phyloP scores from a whole-genome alignment of 2,797 vertebrate genomes.

The Botia kubotai region DNA sequence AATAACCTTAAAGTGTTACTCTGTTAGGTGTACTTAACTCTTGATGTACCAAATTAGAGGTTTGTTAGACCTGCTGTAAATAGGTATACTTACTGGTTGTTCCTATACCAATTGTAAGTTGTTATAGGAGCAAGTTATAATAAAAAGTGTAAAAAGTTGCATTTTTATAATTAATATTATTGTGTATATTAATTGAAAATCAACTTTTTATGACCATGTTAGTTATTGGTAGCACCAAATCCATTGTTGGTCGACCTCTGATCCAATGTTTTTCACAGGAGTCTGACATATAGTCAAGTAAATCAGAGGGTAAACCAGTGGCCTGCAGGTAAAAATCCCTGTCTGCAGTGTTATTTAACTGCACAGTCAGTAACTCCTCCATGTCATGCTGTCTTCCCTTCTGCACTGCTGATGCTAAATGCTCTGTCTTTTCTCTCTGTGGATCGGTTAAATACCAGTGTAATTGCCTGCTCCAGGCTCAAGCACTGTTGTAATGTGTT shows the following conservation, averaged over 20 bases:
- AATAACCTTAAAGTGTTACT: too few species aligned
- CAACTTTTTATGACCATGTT: too few species aligned
- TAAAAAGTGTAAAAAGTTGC: too few species aligned
- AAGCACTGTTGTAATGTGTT: conserved; percentile 82
- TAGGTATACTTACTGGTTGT: too few species aligned
- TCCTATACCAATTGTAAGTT: too few species aligned
- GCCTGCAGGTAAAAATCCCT: conserved; percentile 54
- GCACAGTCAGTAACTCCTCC: conserved; percentile 55
- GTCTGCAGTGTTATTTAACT: conserved; percentile 50
- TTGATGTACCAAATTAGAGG: too few species aligned
- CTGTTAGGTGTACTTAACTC: too few species aligned
- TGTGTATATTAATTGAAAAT: too few species aligned
- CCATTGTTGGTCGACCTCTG: neutral
- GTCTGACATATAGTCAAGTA: conserved; percentile 16
- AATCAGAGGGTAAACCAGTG: conserved; percentile 39
- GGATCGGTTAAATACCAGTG: conserved; percentile 88
- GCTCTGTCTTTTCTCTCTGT: conserved; percentile 80
- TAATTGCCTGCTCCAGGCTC: conserved; percentile 87
- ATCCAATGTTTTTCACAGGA: conserved; percentile 3
- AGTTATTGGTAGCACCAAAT: neutral
- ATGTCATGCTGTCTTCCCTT: conserved; percentile 72
- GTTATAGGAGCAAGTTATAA: too few species aligned
- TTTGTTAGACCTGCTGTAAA: too few species aligned
- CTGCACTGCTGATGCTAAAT: conserved; percentile 79
- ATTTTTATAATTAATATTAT: too few species aligned